Evolutionary conservation across 2,113 vertebrate genomes (phyloP), one percentile per base, ranked within the genome.

Genomic region (Ochotona curzoniae): DNA sequence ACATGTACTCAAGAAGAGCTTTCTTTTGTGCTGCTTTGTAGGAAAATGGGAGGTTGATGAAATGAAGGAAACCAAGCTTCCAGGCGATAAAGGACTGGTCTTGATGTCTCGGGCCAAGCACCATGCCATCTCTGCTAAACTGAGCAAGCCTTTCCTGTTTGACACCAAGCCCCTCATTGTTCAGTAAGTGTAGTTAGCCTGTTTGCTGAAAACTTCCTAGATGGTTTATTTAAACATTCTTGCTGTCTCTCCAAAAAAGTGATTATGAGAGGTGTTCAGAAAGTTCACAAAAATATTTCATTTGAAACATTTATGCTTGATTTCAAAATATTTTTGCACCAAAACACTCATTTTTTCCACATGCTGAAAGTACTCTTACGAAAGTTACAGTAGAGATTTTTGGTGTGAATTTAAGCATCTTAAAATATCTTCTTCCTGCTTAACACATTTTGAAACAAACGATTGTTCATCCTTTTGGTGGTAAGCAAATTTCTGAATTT

Each of bases 31-130:
- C 92, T 96, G 44, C 95, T 47, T 93, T 96, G 1, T 30, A 99
- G 99, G 99, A 96, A 98, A 99, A 97, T 99, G 99, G 99, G 98
- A 98, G 71, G 99, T 99, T 79, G 98, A 99, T 95, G 99, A 99
- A 89, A 99, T 99, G 99, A 99, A 98, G 95, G 99, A 99, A 74
- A 98, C 98, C 0, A 99, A 99, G 91, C 99, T 99, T 44, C 98
- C 99, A 0, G 99, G 99, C 2, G 99, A 99, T 92, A 99, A 99
- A 98, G 99, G 99, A 30, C 98, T 99, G 92, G 99, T 99, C 0
- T 93, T 99, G 94, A 98, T 99, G 96, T 99, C 99, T 30, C 98
- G 98, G 78, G 99, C 99, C 92, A 99, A 99, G 92, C 99, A 99
- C 96, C 99, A 99, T 90, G 99, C 99, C 95, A 99, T 99, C 97